A percentile compares a stretch with the other conserved stretches of the same genome.
phyloP scores from a whole-genome alignment of 2,113 vertebrate species.

The Pseudois nayaur region DNA sequence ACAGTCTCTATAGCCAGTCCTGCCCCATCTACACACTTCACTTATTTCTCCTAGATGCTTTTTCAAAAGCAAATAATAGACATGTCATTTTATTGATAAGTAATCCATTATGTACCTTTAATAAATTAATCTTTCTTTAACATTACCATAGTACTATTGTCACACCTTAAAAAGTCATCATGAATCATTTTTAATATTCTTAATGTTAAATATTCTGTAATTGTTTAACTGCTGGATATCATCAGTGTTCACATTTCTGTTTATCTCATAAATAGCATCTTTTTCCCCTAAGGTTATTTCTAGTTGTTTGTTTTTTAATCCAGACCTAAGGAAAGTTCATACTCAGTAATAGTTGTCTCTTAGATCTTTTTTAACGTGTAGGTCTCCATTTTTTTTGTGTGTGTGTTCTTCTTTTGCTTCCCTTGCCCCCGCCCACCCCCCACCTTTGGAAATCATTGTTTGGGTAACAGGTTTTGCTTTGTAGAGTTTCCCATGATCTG shows the following conservation, averaged over 20 bases:
- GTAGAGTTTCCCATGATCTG: background rate
- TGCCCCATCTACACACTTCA: background rate
- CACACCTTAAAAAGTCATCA: background rate
- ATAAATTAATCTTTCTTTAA: background rate
- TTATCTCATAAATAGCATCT: background rate
- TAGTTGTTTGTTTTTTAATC: background rate
- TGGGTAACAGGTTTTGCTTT: background rate
- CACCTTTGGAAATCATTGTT: background rate
- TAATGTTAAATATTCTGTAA: background rate
- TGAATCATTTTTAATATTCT: background rate
- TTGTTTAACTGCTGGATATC: background rate
- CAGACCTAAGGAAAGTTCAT: background rate
- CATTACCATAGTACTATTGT: background rate
- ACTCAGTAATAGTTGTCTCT: background rate
- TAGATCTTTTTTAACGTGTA: background rate
- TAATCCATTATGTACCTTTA: background rate
- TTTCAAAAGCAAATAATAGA: background rate
- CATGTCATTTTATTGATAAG: background rate
- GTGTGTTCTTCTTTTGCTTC: background rate
- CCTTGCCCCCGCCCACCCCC: fast-evolving
- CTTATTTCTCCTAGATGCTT: background rate
- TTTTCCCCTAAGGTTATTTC: background rate
- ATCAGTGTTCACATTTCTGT: background rate
- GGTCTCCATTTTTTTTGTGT: background rate
- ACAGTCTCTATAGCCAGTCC: background rate